Percentiles rank a stretch among this genome's conserved stretches.
Conservation (phyloP, 2,888 invertebrate genomes). For the Drosophila neutralis region DNA sequence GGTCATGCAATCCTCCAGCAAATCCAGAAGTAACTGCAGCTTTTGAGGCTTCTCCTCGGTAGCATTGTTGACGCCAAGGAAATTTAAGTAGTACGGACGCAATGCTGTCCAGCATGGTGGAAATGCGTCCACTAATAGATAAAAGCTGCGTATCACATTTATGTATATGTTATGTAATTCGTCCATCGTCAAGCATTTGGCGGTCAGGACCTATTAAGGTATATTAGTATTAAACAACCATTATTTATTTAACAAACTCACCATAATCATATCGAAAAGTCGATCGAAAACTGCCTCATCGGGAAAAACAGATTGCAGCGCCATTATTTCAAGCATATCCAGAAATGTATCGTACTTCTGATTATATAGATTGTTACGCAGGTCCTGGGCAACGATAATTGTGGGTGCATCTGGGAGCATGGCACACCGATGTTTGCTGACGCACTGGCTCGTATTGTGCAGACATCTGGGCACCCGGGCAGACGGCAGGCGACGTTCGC, state of each 20-base stretch:
- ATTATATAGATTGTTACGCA: slow-evolving; percentile 70
- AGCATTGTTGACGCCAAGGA: slow-evolving; percentile 11
- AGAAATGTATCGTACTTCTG: slow-evolving; percentile 79
- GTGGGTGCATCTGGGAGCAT: slow-evolving; percentile 73
- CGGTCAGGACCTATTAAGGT: slow-evolving; percentile 45
- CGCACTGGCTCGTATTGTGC: slow-evolving; percentile 76
- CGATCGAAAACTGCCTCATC: slow-evolving; percentile 78
- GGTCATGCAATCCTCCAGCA: slow-evolving; percentile 67
- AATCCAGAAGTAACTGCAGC: slow-evolving; percentile 59
- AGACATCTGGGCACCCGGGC: slow-evolving; percentile 79
- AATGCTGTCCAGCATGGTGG: slow-evolving; percentile 84
- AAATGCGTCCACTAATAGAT: slow-evolving; percentile 77
- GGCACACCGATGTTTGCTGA: slow-evolving; percentile 78
- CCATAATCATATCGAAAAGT: slow-evolving; percentile 82
- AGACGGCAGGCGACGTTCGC: slow-evolving; percentile 74
- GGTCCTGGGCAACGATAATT: slow-evolving; percentile 58
- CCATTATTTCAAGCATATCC: slow-evolving; percentile 74
- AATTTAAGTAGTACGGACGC: slow-evolving; percentile 68
- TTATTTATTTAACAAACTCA: slow-evolving; percentile 32
- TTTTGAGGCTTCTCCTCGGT: slow-evolving; percentile 49
- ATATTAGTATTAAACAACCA: not conserved
- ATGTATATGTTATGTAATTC: slow-evolving; percentile 55
- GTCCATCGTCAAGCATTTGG: slow-evolving; percentile 43
- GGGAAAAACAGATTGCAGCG: slow-evolving; percentile 80
- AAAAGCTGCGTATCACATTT: slow-evolving; percentile 73